phyloP scores from a whole-genome alignment of 2,888 invertebrate species.

The Eristalinus aeneus region DNA sequence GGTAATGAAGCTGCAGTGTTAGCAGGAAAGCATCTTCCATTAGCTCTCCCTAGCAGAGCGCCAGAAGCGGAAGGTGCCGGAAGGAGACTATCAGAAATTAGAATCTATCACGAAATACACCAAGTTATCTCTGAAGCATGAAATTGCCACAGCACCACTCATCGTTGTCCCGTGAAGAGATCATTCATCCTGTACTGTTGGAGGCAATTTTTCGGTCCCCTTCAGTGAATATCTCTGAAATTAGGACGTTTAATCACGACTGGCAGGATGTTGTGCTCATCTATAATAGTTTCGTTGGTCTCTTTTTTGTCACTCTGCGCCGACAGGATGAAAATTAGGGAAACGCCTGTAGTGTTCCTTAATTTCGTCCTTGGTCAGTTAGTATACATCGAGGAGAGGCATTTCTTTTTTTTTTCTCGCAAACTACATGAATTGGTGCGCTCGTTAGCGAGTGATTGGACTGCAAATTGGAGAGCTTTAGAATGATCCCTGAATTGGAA shows the following conservation, averaged over 20 bases:
- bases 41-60: background rate
- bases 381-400: constrained; percentile 30
- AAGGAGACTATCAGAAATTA: constrained; percentile 62
- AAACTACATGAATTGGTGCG: background rate
- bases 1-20: constrained; percentile 49
- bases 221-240: constrained; percentile 61
- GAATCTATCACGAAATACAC: constrained; percentile 49
- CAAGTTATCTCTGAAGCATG: constrained; percentile 61
- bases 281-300: constrained; percentile 47
- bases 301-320: constrained; percentile 1
- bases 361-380: constrained; percentile 59
- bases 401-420: constrained; percentile 12
- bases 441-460: background rate
- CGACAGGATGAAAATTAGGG: constrained; percentile 12
- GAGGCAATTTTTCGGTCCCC: constrained; percentile 50
- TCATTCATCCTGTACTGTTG: constrained; percentile 57
- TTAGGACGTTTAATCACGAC: constrained; percentile 65
- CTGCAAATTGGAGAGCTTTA: background rate
- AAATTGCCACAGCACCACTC: constrained; percentile 58
- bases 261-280: constrained; percentile 48
- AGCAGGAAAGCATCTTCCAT: constrained; percentile 19
- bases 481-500: background rate
- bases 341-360: constrained; percentile 46
- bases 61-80: constrained; percentile 22
- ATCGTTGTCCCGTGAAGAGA: constrained; percentile 45